These are phyloP conservation scores for Polydrusus cervinus DNA, from an alignment of 2,888 invertebrate genomes.

Conservation along the genomic window DNA sequence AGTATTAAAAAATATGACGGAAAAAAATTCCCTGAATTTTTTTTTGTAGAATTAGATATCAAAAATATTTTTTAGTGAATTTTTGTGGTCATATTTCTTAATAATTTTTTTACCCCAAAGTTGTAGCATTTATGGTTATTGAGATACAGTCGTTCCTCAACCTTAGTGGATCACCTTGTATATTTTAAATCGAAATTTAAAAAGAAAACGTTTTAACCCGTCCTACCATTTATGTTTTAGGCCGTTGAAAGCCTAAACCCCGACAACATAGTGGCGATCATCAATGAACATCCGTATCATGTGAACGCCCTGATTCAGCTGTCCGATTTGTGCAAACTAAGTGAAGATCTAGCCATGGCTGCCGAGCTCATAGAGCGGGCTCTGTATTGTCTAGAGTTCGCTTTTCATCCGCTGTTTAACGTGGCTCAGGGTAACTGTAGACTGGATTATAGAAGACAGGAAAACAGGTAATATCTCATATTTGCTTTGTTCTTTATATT, in stretches of 20 bases:
- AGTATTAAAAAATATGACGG: no score
- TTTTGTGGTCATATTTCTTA: no score
- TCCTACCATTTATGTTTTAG: slow-evolving; percentile 64
- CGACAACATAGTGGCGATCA: slow-evolving; percentile 83
- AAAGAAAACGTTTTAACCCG: no score
- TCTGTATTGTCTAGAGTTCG: slow-evolving; percentile 83
- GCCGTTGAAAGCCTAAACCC: slow-evolving; percentile 87
- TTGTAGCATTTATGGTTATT: no score
- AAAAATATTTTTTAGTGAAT: no score
- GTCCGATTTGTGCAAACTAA: slow-evolving; percentile 85
- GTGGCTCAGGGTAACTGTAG: slow-evolving; percentile 82
- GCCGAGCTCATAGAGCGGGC: slow-evolving; percentile 87
- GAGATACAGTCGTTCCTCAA: no score
- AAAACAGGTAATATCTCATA: slow-evolving; percentile 84
- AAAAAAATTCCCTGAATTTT: no score
- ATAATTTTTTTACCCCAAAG: no score
- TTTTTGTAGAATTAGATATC: no score
- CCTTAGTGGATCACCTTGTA: no score
- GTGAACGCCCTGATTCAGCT: slow-evolving; percentile 87
- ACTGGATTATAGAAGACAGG: slow-evolving; percentile 85
- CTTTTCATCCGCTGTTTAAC: slow-evolving; percentile 87
- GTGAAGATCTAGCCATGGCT: slow-evolving; percentile 86
- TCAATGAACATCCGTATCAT: slow-evolving; percentile 85
- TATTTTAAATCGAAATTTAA: no score
- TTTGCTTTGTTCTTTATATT: no score